These are phyloP conservation scores for Phyllotis vaccarum DNA, from an alignment of 2,797 vertebrate species.

Conservation along the genomic window DNA sequence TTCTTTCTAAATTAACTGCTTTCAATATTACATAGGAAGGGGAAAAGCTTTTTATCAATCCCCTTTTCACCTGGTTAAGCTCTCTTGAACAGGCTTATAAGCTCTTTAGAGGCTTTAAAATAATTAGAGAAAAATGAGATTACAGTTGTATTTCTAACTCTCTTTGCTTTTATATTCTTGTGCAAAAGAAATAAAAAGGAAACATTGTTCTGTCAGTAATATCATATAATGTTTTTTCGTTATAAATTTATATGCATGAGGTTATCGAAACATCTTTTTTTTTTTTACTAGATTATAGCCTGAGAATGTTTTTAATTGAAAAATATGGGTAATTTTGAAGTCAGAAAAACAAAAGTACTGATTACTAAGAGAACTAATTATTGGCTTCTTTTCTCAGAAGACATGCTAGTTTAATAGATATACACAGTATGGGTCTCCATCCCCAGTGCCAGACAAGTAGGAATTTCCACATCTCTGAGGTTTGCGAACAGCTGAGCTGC, in stretches of 20 bases:
- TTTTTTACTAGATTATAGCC: constrained; percentile 69
- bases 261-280: constrained; percentile 62
- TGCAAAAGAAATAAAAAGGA: constrained; percentile 9
- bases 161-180: background rate
- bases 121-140: constrained; percentile 23
- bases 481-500: constrained; percentile 74
- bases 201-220: constrained; percentile 55
- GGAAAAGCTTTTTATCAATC: constrained; percentile 21
- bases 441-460: constrained; percentile 64
- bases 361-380: constrained; percentile 78
- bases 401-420: constrained; percentile 77
- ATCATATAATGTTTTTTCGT: constrained; percentile 63
- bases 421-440: constrained; percentile 72
- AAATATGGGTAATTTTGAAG: constrained; percentile 78
- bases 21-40: background rate
- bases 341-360: constrained; percentile 67
- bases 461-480: constrained; percentile 74
- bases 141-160: constrained; percentile 21
- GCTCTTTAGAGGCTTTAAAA: constrained; percentile 54
- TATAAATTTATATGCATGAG: constrained; percentile 46
- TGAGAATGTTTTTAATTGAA: constrained; percentile 73
- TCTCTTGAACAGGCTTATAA: constrained; percentile 44
- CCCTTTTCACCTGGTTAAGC: constrained; percentile 58
- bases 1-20: constrained; percentile 44
- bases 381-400: constrained; percentile 72